Conservation (phyloP, 1,140 invertebrate species). For the Oreohelix idahoensis region DNA sequence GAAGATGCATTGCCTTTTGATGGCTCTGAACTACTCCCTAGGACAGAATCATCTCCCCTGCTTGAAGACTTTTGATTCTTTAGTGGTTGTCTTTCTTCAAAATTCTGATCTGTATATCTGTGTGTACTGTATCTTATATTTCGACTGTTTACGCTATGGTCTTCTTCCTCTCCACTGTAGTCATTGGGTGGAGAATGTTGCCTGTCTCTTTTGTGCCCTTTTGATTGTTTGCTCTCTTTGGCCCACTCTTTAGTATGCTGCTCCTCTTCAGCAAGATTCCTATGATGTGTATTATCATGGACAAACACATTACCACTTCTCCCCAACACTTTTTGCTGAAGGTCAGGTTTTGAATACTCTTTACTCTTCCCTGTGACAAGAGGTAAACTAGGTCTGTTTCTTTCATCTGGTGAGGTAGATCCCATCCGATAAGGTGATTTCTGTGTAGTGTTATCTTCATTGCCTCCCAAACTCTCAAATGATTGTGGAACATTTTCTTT, state of each 20-base stretch:
- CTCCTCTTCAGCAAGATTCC: background rate
- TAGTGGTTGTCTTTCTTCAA: background rate
- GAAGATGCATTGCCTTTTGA: background rate
- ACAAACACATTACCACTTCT: background rate
- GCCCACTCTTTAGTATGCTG: background rate
- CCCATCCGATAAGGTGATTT: background rate
- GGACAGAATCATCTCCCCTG: constrained; percentile 13
- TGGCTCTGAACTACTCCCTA: background rate
- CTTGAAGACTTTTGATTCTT: constrained; percentile 3
- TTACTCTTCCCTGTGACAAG: background rate
- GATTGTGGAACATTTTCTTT: background rate
- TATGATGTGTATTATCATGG: background rate
- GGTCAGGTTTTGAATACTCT: background rate
- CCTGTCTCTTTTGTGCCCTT: background rate
- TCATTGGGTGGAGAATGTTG: background rate
- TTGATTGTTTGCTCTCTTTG: background rate
- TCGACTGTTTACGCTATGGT: background rate
- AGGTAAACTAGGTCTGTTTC: background rate
- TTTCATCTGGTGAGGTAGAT: background rate
- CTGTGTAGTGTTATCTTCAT: background rate
- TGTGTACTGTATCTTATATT: background rate
- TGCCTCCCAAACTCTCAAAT: background rate
- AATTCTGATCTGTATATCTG: background rate
- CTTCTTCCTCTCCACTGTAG: background rate
- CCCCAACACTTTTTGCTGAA: background rate